Evolutionary conservation across 2,113 vertebrate genomes (phyloP).

Genomic region (Hassar affinis): DNA sequence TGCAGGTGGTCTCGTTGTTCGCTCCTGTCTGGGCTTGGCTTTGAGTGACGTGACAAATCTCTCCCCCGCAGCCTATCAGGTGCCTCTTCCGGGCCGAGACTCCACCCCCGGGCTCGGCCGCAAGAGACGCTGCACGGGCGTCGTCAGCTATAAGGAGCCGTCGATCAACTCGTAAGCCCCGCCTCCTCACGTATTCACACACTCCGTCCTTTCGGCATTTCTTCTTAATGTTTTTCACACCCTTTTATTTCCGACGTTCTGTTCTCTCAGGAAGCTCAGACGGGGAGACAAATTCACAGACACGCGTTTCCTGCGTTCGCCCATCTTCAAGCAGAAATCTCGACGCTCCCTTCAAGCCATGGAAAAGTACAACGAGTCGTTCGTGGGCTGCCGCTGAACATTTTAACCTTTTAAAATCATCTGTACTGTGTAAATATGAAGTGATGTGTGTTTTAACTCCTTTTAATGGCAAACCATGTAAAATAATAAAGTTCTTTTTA

Average conservation of each 20-base stretch:
- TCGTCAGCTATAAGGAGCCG: slow-evolving; percentile 87
- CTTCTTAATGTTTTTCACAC: neutral
- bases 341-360: slow-evolving; percentile 59
- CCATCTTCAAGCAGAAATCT: slow-evolving; percentile 78
- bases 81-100: slow-evolving; percentile 58
- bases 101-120: slow-evolving; percentile 52
- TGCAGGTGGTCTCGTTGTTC: slow-evolving; percentile 67
- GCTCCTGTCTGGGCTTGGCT: slow-evolving; percentile 64
- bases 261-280: slow-evolving; percentile 82
- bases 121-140: slow-evolving; percentile 76
- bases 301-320: slow-evolving; percentile 82
- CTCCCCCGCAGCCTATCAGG: slow-evolving; percentile 65
- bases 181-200: neutral
- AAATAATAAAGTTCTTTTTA: slow-evolving; percentile 1
- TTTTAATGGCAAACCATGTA: slow-evolving; percentile 13
- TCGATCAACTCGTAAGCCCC: slow-evolving; percentile 70
- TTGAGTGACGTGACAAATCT: slow-evolving; percentile 88
- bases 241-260: neutral
- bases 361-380: slow-evolving; percentile 77
- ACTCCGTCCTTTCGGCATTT: too few relatives aligned
- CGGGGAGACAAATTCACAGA: slow-evolving; percentile 94
- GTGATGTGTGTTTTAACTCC: neutral
- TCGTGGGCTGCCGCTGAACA: slow-evolving; percentile 70
- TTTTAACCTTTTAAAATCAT: neutral
- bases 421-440: slow-evolving; percentile 31